These are phyloP conservation scores for Odobenus rosmarus DNA, from an alignment of 2,113 vertebrate species.

Conservation along the genomic window DNA sequence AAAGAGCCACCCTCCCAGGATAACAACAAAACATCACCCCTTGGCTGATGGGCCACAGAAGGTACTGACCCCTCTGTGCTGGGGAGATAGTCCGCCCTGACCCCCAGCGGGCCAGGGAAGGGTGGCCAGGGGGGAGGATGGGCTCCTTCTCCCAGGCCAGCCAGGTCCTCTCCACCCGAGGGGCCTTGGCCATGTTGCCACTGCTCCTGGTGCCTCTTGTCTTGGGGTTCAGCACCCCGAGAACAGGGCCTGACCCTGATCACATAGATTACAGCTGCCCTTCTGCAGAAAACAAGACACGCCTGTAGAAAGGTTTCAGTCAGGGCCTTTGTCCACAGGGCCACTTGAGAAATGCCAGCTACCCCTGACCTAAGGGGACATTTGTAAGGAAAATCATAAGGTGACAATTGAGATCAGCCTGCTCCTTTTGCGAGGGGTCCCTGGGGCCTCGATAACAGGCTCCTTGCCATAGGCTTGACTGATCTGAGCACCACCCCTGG, in stretches of 20 bases:
- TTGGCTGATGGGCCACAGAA: neutral
- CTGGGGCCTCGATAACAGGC: neutral
- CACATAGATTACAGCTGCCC: neutral
- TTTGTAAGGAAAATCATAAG: neutral
- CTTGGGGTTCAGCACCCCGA: neutral
- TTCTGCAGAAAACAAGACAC: neutral
- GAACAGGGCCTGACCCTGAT: too few species aligned
- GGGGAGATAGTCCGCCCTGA: neutral
- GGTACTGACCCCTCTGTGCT: neutral
- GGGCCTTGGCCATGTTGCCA: neutral
- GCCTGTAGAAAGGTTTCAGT: fast-evolving
- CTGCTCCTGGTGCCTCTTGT: neutral
- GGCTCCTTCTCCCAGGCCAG: too few species aligned
- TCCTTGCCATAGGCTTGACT: neutral
- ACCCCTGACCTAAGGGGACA: neutral
- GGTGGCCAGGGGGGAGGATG: neutral
- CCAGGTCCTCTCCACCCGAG: neutral
- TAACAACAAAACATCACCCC: neutral
- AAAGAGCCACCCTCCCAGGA: neutral
- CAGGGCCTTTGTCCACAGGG: neutral
- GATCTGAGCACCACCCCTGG: neutral
- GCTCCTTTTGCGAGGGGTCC: neutral
- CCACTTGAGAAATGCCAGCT: neutral
- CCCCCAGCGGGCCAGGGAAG: neutral
- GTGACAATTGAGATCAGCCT: neutral